Evolutionary conservation across 2,888 invertebrate species (phyloP), one percentile per base, ranked within the genome.

Genomic region (Osmoderma eremita): DNA sequence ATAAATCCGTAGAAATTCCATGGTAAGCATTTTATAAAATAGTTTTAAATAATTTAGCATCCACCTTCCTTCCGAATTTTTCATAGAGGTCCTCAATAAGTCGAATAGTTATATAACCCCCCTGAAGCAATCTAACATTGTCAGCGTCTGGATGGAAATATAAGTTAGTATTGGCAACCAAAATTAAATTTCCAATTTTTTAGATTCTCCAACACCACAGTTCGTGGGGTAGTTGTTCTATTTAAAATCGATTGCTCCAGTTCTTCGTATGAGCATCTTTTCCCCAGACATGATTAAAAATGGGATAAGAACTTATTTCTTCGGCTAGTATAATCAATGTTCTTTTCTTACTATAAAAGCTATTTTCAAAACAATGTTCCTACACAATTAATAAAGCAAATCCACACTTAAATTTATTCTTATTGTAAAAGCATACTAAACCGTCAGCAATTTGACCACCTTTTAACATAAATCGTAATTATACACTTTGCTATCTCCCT

Each of bases 111-210:
- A 91, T 87, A 30, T 90, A 91, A 30, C 90, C 90, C n/a, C n/a
- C n/a, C 85, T 98, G 98, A 18, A 97, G 79, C 2, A 97, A 83
- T 71, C 98, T 86, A 73, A 98, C 91, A 77, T 96, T 94, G 82
- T 95, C 94, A 2, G 97, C 92, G 81, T 92, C 90, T 0, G 97
- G 96, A 80, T 94, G 94, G 77, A 95, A 98, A 83, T 95, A 98
- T 51, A 98, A 86, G 84, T 98, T 98, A 2, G 95, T 96, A 78
- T 96, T 97, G 15, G 90, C 95, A 8, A 82, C 78, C 36, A 93
- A 78, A 24, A 93, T 74, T 63, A 89, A 81, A 74, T 90, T 86
- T 63, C 83, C 82, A 70, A 86, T 85, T 15, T n/a, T 88, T 88
- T 69, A 83, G 78, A 1, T 88, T 87, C 73, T 87, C 84, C 30